phyloP scores from a whole-genome alignment of 2,888 invertebrate genomes.

The Eurois occulta region DNA sequence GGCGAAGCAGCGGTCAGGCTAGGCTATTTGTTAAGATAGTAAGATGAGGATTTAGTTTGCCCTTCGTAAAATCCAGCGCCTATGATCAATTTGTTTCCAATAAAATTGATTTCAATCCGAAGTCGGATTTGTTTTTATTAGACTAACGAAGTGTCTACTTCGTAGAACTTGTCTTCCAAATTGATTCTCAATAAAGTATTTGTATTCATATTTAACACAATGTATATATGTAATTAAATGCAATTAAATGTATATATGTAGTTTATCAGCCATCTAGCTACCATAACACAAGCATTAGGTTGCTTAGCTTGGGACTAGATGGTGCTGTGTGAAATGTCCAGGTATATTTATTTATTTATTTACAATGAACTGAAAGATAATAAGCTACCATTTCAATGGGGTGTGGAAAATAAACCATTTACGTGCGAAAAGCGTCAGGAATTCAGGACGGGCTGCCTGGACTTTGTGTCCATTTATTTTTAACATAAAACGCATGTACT shows the following conservation, averaged over 20 bases:
- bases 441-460: background rate
- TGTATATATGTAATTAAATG: too few species aligned
- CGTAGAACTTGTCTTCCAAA: background rate
- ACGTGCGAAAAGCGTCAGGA: background rate
- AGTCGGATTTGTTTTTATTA: background rate
- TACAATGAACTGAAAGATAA: background rate
- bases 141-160: conserved; percentile 2
- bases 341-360: too few species aligned
- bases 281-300: too few species aligned
- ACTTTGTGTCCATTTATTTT: background rate
- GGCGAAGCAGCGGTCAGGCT: too few species aligned
- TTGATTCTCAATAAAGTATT: background rate
- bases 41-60: background rate
- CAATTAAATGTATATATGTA: too few species aligned
- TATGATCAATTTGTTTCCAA: background rate
- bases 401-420: background rate
- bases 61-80: background rate
- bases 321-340: too few species aligned
- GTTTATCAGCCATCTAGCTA: too few species aligned
- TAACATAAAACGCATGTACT: background rate
- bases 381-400: background rate
- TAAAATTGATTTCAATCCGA: conserved; percentile 6
- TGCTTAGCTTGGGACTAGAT: too few species aligned
- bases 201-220: background rate
- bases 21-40: background rate